Evolutionary conservation across 2,888 invertebrate genomes (phyloP).

Genomic region (Agrochola circellaris): DNA sequence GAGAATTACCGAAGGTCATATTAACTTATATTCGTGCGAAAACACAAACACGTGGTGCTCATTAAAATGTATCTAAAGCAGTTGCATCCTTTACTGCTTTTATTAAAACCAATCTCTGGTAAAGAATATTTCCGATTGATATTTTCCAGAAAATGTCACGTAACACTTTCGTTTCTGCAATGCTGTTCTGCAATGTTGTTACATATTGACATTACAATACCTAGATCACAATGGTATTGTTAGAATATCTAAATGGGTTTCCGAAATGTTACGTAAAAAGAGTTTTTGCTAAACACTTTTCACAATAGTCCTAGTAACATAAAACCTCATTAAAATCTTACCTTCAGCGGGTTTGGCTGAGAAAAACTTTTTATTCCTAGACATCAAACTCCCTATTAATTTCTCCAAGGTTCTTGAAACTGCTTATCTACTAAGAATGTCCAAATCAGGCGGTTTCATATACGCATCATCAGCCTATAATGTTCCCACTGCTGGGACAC

Average conservation of each 20-base stretch:
- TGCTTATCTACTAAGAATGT: background rate
- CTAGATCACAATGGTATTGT: slow-evolving; percentile 46
- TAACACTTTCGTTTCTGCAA: slow-evolving; percentile 2
- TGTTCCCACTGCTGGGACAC: too few species aligned
- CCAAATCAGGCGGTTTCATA: too few species aligned
- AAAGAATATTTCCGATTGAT: background rate
- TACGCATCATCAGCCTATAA: too few species aligned
- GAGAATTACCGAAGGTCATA: slow-evolving; percentile 68
- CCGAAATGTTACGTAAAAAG: slow-evolving; percentile 23
- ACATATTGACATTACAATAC: slow-evolving; percentile 29
- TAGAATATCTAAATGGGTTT: slow-evolving; percentile 31
- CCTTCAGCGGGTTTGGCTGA: background rate
- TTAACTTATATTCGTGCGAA: slow-evolving; percentile 24
- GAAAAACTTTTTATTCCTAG: background rate
- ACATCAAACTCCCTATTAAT: background rate
- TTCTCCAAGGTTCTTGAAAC: background rate
- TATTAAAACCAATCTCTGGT: background rate
- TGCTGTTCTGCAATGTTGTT: slow-evolving; percentile 18
- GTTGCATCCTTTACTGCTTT: slow-evolving; percentile 12
- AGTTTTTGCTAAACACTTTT: background rate
- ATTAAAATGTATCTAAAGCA: slow-evolving; percentile 6
- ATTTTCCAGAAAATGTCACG: slow-evolving; percentile 1
- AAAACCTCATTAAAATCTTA: slow-evolving; percentile 10
- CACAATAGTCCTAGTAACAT: background rate
- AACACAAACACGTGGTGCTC: slow-evolving; percentile 37